Evolutionary conservation across 2,113 vertebrate genomes (phyloP), one percentile per base, ranked within the genome.

Genomic region (Platanista minor): DNA sequence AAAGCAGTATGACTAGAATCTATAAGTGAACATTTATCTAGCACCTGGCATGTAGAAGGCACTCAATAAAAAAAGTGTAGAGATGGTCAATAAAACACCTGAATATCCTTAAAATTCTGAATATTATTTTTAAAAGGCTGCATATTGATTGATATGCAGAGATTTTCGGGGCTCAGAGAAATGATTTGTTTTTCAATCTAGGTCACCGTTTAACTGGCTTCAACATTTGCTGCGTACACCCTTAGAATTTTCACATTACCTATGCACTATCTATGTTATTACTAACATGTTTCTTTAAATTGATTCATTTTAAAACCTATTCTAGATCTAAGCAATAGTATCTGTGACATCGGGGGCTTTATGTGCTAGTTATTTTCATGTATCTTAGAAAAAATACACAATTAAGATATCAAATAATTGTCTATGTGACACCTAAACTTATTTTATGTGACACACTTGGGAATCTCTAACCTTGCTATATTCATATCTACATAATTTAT

Each of bases 1-100:
- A 89, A 88, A 39, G 64, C 33, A 71, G 54, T 87, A 83, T 78
- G 75, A 82, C 23, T 69, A 71, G 86, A 75, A 57, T 82, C 61
- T 91, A 21, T 92, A 94, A 87, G 77, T 71, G 52, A 92, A 87
- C 43, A 90, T 64, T 92, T 77, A 71, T 46, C 36, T 77, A 77
- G n/a, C 61, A 74, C 67, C 87, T 39, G 39, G 87, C 49, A 67
- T 21, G n/a, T 46, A 90, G 80, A 92, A 87, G 72, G 13, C 31
- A 57, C 21, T 54, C 20, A 77, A 29, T 83, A n/a, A 94, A 95
- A 95, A 93, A 96, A 46, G 78, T 77, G 36, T 75, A 46, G 27
- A 88, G 85, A 81, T 92, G 66, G 31, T 69, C 82, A 93, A 72
- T 39, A 46, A 83, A 93, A 77, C 49, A 66, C 20, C 17, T 82